Percentiles rank a stretch among this genome's conserved stretches.
Conservation (phyloP, 2,888 invertebrate species). For the Epinotia demarniana region DNA sequence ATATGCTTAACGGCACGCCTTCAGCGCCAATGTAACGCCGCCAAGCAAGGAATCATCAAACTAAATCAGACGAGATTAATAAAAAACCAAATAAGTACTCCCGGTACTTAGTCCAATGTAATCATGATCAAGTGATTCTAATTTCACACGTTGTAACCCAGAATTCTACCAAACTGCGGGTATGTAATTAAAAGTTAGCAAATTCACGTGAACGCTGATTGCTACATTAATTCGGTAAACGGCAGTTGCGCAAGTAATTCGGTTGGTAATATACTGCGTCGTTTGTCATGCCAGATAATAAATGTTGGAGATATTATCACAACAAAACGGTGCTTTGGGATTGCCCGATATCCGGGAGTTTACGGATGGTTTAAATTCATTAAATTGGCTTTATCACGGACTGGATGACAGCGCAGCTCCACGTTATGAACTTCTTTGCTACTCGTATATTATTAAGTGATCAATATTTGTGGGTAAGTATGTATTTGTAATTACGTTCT, state of each 20-base stretch:
- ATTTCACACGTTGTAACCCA: not conserved
- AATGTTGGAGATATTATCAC: slow-evolving; percentile 3
- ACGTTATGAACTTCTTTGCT: too few relatives aligned
- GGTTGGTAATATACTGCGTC: not conserved
- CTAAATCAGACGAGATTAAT: too few relatives aligned
- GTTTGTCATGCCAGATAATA: slow-evolving; percentile 1
- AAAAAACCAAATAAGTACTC: too few relatives aligned
- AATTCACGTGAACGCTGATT: slow-evolving; percentile 11
- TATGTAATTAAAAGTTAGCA: slow-evolving; percentile 10
- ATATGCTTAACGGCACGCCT: too few relatives aligned
- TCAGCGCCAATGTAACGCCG: too few relatives aligned
- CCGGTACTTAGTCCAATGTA: too few relatives aligned
- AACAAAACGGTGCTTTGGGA: not conserved
- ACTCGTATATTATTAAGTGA: too few relatives aligned
- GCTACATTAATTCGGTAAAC: slow-evolving; percentile 12
- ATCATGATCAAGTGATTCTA: too few relatives aligned
- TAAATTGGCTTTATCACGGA: not conserved
- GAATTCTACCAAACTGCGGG: not conserved
- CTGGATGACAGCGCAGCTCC: too few relatives aligned
- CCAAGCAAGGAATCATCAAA: too few relatives aligned
- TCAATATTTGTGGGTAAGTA: too few relatives aligned
- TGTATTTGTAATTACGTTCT: too few relatives aligned
- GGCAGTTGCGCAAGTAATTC: not conserved
- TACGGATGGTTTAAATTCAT: not conserved
- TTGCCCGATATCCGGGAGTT: not conserved